These are phyloP conservation scores for Ceriagrion tenellum DNA, from an alignment of 2,888 invertebrate species.

Conservation along the genomic window DNA sequence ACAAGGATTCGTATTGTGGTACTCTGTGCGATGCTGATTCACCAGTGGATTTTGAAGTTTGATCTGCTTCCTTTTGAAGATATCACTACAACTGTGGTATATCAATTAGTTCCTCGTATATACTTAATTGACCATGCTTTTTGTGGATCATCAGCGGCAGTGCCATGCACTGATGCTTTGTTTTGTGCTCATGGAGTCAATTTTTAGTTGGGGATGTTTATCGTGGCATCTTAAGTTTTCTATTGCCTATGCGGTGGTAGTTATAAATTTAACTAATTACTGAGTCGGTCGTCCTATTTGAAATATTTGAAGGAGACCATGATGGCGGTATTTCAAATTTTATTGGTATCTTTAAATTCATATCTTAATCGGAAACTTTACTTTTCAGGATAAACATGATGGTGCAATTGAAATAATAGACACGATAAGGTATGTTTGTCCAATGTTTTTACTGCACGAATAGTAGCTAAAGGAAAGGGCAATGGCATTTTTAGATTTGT, in stretches of 20 bases:
- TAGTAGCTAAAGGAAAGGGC: no score
- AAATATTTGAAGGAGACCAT: background rate
- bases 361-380: constrained; percentile 74
- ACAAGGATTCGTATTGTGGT: background rate
- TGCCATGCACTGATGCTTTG: background rate
- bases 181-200: background rate
- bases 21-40: background rate
- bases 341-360: constrained; percentile 75
- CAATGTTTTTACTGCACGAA: background rate
- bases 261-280: background rate
- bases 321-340: constrained; percentile 74
- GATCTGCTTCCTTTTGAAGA: background rate
- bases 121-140: background rate
- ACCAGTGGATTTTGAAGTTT: no score
- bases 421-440: constrained; percentile 86
- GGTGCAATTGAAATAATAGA: constrained; percentile 95
- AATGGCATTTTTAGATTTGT: no score
- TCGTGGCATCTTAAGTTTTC: background rate
- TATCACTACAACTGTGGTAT: background rate
- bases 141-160: background rate
- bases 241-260: background rate
- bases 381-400: constrained; percentile 91
- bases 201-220: background rate
- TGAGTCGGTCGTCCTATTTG: background rate
- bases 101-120: background rate